Conservation (phyloP, 2,888 invertebrate genomes). For the Agrochola litura region DNA sequence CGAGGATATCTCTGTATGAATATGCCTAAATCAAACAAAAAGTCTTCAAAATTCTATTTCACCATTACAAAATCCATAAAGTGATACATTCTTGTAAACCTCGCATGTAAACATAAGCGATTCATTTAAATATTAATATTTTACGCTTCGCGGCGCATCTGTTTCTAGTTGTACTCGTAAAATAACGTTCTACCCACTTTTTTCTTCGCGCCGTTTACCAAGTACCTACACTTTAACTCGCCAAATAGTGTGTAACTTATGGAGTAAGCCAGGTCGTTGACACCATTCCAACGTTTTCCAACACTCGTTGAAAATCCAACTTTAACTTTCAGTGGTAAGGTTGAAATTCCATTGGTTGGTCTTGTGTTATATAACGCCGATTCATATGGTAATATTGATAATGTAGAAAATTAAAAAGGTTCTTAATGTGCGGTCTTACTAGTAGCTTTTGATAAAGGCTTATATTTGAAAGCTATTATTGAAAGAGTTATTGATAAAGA, state of each 20-base stretch:
- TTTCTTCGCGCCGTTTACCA: constrained; percentile 63
- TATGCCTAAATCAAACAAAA: not conserved
- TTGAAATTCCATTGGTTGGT: constrained; percentile 30
- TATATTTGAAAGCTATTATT: constrained; percentile 37
- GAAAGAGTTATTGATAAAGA: constrained; percentile 27
- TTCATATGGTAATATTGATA: constrained; percentile 57
- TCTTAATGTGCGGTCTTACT: constrained; percentile 29
- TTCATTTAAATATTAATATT: constrained; percentile 33
- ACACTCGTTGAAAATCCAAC: constrained; percentile 44
- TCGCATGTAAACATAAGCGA: constrained; percentile 27
- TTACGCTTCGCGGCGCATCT: constrained; percentile 56
- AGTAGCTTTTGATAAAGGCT: constrained; percentile 17
- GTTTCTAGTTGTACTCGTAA: constrained; percentile 50
- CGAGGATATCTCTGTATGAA: not conserved
- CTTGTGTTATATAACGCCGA: constrained; percentile 50
- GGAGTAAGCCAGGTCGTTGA: constrained; percentile 75
- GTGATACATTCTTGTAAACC: constrained; percentile 7
- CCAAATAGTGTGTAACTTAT: constrained; percentile 77
- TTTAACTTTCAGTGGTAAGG: constrained; percentile 26
- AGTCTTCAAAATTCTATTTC: not conserved
- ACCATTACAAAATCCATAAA: not conserved
- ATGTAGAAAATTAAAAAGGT: constrained; percentile 40
- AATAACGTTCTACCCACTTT: constrained; percentile 63
- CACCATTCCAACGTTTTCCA: constrained; percentile 72
- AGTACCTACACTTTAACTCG: constrained; percentile 63